Conservation (phyloP, 2,888 invertebrate genomes). For the Perithous albicinctus region DNA sequence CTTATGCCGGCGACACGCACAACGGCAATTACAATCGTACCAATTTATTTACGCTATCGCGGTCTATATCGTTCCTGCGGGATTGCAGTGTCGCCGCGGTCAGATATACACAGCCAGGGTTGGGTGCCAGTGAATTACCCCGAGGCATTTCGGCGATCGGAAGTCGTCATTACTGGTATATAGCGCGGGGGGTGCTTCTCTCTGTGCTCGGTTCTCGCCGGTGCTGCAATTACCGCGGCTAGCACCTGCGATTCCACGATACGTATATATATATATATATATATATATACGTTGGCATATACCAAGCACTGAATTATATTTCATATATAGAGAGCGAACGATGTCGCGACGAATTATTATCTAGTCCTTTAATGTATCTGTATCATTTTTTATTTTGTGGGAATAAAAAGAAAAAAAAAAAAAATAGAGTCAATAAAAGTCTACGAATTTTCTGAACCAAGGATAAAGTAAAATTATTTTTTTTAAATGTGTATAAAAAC, state of each 20-base stretch:
- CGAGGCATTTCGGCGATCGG: conserved; percentile 67
- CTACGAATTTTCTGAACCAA: too few relatives aligned
- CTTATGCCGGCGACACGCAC: conserved; percentile 80
- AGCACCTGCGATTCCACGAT: conserved; percentile 53
- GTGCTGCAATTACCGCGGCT: conserved; percentile 59
- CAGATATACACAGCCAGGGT: conserved; percentile 5
- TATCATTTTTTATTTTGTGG: conserved; percentile 53
- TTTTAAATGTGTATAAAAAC: too few relatives aligned
- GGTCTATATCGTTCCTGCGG: conserved; percentile 64
- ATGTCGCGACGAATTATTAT: conserved; percentile 17
- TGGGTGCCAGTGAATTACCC: conserved; percentile 2
- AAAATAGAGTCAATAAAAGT: neutral
- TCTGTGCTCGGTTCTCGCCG: conserved; percentile 42
- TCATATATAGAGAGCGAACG: conserved; percentile 26
- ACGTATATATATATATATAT: neutral
- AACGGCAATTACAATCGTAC: conserved; percentile 83
- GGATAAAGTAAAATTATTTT: too few relatives aligned
- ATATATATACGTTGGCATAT: too few relatives aligned
- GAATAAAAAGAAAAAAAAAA: conserved; percentile 44
- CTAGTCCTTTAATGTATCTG: conserved; percentile 43
- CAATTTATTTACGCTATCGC: conserved; percentile 81
- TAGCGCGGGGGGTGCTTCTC: too few relatives aligned
- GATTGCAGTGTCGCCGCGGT: conserved; percentile 31
- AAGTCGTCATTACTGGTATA: conserved; percentile 70
- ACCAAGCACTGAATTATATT: conserved; percentile 26